Conservation (phyloP, 2,797 vertebrate species). For the Neosilurus hyrtlii region DNA sequence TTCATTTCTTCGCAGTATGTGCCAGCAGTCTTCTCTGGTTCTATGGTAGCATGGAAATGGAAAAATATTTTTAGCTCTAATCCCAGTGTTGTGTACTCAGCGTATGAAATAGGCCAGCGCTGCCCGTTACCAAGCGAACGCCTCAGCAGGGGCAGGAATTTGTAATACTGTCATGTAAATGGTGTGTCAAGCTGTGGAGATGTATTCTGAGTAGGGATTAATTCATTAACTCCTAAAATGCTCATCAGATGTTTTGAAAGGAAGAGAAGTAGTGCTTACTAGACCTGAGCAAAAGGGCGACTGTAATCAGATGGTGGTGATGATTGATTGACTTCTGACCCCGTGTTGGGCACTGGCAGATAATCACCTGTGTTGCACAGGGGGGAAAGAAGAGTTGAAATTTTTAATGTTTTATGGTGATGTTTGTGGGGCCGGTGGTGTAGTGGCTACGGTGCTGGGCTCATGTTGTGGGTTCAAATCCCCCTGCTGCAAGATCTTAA, state of each 20-base stretch:
- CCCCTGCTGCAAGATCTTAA: no score
- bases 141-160: background rate
- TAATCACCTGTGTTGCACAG: background rate
- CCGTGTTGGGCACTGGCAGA: background rate
- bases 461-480: no score
- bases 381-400: no score
- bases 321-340: background rate
- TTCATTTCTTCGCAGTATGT: slow-evolving; percentile 38
- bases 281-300: background rate
- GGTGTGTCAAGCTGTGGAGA: no score
- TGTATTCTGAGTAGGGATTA: background rate
- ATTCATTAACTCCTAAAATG: background rate
- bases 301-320: background rate
- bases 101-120: slow-evolving; percentile 18
- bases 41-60: slow-evolving; percentile 35
- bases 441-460: no score
- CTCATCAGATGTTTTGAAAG: background rate
- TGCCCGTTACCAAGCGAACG: slow-evolving; percentile 1
- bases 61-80: slow-evolving; percentile 51
- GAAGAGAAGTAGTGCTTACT: background rate
- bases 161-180: background rate
- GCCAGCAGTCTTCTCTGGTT: slow-evolving; percentile 19
- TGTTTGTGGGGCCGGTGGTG: no score
- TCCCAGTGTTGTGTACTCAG: slow-evolving; percentile 32
- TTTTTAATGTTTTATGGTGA: no score